Evolutionary conservation across 2,113 vertebrate species (phyloP), one percentile per base, ranked within the genome.

Genomic region (Hirundichthys speculiger): DNA sequence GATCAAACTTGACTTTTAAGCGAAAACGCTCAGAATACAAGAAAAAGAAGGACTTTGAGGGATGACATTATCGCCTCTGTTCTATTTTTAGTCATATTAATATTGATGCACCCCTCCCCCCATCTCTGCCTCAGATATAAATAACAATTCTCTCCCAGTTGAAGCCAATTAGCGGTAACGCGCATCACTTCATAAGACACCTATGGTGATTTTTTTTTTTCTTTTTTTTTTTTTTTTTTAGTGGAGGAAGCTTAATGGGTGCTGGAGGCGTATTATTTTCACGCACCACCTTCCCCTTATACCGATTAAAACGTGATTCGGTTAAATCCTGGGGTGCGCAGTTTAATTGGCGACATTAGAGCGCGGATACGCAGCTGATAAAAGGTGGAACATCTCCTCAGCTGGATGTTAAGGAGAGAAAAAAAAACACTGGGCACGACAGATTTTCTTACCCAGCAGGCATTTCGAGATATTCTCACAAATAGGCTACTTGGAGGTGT

Each of bases 31-130:
- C 16, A 49, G 46, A 72, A 59, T 62, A 20, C 18, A 47, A 54
- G 30, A 67, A 59, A 41, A 43, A 18, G 22, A 14, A 69, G 53
- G 57, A 61, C 64, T 77, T 51, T 63, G 70, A 68, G 41, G 42
- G 66, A 78, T 57, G 70, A 67, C 82, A 88, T 88, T 83, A 84
- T 64, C 55, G 46, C 84, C 42, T 51, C 58, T 41, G 54, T 75
- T 84, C 91, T 92, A 93, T 90, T 90, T 90, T 85, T 93, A 92
- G 88, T 76, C 70, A 71, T 88, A 80, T 90, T 89, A 89, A 91
- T 91, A 88, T 88, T 84, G 76, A 90, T 82, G 81, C 48, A 22
- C 58, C 66, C 82, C 54, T 47, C 69, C 49, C 78, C 63, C 67
- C 27, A 60, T 69, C 63, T 57, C 46, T 0, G 42, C 42, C 67